Percentiles rank a stretch among this genome's conserved stretches.
phyloP scores from a whole-genome alignment of 2,888 invertebrate genomes.

The Lumbricus terrestris region DNA sequence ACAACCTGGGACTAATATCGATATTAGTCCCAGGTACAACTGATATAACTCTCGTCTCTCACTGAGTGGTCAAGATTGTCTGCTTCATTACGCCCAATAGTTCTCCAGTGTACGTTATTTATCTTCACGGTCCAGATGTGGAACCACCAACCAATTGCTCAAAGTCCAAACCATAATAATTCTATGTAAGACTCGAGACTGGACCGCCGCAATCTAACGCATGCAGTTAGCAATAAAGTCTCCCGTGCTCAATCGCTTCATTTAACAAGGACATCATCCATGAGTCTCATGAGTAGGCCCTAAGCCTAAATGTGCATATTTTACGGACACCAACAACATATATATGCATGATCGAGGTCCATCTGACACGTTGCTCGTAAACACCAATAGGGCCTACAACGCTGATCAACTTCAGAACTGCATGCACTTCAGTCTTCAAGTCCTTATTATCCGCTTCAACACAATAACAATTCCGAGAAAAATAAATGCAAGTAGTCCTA shows the following conservation, averaged over 20 bases:
- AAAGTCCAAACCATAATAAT: neutral
- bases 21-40: too few relatives aligned
- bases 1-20: too few relatives aligned
- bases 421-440: too few relatives aligned
- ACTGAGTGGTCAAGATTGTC: too few relatives aligned
- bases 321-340: neutral
- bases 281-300: neutral
- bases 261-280: too few relatives aligned
- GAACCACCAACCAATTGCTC: neutral
- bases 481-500: neutral
- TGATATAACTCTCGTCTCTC: too few relatives aligned
- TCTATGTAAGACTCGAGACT: neutral
- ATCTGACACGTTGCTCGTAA: neutral
- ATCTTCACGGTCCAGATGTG: neutral
- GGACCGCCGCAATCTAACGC: neutral
- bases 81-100: too few relatives aligned
- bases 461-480: neutral
- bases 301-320: neutral
- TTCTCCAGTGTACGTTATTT: neutral
- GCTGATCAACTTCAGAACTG: neutral
- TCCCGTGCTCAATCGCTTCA: neutral
- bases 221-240: neutral
- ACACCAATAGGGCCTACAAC: neutral
- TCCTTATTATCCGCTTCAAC: neutral
- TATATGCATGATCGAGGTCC: too few relatives aligned